These are phyloP conservation scores for Apogon hyalosoma DNA, from an alignment of 2,797 vertebrate genomes.

Conservation along the genomic window DNA sequence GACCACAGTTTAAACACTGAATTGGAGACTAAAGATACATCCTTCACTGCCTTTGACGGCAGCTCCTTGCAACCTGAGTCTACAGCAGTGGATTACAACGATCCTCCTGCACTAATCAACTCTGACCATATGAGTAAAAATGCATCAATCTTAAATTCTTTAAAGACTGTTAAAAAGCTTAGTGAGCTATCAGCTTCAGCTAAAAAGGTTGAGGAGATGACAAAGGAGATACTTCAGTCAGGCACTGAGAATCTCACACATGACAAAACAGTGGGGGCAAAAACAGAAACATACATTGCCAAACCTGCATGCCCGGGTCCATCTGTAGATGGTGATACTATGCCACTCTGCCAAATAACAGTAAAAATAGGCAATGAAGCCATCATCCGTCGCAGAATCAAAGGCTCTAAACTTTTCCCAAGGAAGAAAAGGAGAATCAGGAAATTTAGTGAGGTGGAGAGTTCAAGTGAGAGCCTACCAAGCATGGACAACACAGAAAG, in stretches of 20 bases:
- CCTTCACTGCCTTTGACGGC: constrained; percentile 85
- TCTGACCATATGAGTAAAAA: constrained; percentile 60
- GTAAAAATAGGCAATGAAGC: constrained; percentile 98
- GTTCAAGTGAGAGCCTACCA: constrained; percentile 67
- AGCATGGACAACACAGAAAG: constrained; percentile 73
- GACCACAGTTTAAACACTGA: constrained; percentile 65
- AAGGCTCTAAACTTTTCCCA: constrained; percentile 94
- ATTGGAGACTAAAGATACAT: constrained; percentile 62
- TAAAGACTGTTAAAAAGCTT: constrained; percentile 84
- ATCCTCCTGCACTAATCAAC: constrained; percentile 73
- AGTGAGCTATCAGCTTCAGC: constrained; percentile 84
- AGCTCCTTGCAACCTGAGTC: constrained; percentile 86
- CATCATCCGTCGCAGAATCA: constrained; percentile 93
- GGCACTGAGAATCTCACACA: constrained; percentile 75
- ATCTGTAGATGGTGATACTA: constrained; percentile 88
- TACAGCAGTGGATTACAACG: constrained; percentile 81
- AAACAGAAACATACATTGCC: constrained; percentile 96
- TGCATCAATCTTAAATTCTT: constrained; percentile 77
- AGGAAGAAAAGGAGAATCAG: constrained; percentile 81
- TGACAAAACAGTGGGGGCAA: constrained; percentile 82
- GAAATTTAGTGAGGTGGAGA: constrained; percentile 66
- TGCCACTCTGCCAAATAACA: constrained; percentile 97
- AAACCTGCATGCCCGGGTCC: constrained; percentile 96
- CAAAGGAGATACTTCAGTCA: constrained; percentile 81
- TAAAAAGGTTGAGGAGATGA: constrained; percentile 83